Conservation (phyloP, 2,797 vertebrate species). For the Discoglossus pictus region DNA sequence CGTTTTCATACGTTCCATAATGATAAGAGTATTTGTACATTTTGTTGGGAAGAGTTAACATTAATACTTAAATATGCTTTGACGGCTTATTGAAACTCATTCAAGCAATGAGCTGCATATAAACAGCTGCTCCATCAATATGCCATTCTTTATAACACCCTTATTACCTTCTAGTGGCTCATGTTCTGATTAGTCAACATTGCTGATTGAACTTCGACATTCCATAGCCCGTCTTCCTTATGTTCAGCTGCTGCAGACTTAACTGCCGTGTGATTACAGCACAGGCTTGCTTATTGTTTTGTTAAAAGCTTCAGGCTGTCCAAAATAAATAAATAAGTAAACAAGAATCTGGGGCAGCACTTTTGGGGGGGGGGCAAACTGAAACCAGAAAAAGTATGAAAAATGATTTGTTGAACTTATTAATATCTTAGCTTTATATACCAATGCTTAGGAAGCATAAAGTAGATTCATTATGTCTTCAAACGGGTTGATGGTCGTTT, state of each 20-base stretch:
- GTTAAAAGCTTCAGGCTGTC: too few species aligned
- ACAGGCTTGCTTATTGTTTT: conserved; percentile 94
- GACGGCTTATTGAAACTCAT: conserved; percentile 73
- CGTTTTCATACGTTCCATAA: too few species aligned
- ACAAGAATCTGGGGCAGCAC: too few species aligned
- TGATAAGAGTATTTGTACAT: conserved; percentile 21
- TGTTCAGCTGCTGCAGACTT: conserved; percentile 94
- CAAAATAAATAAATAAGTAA: too few species aligned
- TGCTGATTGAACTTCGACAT: conserved; percentile 94
- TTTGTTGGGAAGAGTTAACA: conserved; percentile 60
- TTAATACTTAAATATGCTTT: conserved; percentile 71
- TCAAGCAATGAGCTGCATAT: conserved; percentile 80
- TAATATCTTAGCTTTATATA: too few species aligned
- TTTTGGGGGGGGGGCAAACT: too few species aligned
- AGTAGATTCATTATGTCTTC: too few species aligned
- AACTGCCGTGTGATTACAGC: conserved; percentile 77
- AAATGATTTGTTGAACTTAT: too few species aligned
- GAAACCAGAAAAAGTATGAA: too few species aligned
- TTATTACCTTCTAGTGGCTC: conserved; percentile 97
- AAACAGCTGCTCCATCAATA: conserved; percentile 98
- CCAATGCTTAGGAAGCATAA: too few species aligned
- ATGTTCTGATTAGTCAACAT: conserved; percentile 99
- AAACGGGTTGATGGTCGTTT: too few species aligned
- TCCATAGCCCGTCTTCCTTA: conserved; percentile 94
- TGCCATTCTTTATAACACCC: conserved; percentile 94